phyloP scores from a whole-genome alignment of 2,797 vertebrate genomes.

The Chanos chanos region DNA sequence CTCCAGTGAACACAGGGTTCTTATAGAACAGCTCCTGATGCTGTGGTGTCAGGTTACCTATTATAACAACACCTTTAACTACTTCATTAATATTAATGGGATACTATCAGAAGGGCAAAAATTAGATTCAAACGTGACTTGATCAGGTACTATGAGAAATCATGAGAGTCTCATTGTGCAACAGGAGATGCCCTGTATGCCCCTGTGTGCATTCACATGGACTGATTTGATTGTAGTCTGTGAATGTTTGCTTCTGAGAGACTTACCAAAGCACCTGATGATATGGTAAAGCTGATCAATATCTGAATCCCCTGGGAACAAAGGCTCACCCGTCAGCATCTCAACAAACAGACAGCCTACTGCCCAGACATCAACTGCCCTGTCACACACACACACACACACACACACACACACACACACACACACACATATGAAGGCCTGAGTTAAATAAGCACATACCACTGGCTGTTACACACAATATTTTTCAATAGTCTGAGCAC shows the following conservation, averaged over 20 bases:
- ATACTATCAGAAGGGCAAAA: too few relatives aligned
- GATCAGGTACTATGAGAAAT: too few relatives aligned
- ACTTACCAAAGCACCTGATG: constrained; percentile 81
- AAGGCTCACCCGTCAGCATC: constrained; percentile 82
- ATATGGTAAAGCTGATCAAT: constrained; percentile 89
- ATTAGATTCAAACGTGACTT: too few relatives aligned
- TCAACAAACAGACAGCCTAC: constrained; percentile 82
- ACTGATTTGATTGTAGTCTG: too few relatives aligned
- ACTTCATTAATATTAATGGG: too few relatives aligned
- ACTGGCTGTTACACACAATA: too few relatives aligned
- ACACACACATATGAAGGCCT: not conserved
- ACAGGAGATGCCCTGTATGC: too few relatives aligned
- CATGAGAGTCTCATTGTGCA: too few relatives aligned
- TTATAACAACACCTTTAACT: too few relatives aligned
- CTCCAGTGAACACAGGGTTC: constrained; percentile 81
- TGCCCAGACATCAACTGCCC: constrained; percentile 89
- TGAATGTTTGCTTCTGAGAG: not conserved
- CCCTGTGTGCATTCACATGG: too few relatives aligned
- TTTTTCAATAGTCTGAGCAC: not conserved
- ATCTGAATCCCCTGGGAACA: constrained; percentile 89
- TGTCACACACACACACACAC: constrained; percentile 47
- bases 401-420: constrained; percentile 31
- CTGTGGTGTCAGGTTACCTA: constrained; percentile 77
- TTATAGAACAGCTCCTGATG: constrained; percentile 85
- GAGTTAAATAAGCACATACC: not conserved